Evolutionary conservation across 2,888 invertebrate species (phyloP).

Genomic region (Tuta absoluta): DNA sequence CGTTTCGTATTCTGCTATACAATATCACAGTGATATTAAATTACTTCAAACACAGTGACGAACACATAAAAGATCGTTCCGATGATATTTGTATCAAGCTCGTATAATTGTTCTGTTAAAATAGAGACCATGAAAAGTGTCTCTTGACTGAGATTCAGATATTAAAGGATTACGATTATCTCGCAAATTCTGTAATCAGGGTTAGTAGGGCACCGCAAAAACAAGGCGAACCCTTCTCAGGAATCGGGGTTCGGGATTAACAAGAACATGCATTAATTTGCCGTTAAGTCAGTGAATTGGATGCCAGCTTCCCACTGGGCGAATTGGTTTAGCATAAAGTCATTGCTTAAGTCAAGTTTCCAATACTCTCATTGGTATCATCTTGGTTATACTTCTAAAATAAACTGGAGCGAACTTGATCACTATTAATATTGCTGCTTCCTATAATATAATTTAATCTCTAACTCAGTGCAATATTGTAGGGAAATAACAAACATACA

Average conservation of each 20-base stretch:
- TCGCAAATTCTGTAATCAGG: conserved; percentile 3
- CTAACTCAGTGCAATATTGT: no score
- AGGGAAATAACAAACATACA: no score
- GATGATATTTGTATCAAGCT: no score
- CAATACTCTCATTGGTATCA: neutral
- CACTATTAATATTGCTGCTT: no score
- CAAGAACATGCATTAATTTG: conserved; percentile 19
- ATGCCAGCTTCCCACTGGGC: neutral
- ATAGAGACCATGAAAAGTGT: neutral
- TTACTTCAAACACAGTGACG: no score
- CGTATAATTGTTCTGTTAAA: no score
- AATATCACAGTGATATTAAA: no score
- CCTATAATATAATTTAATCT: no score
- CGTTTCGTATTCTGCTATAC: no score
- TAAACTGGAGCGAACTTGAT: no score
- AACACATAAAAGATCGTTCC: no score
- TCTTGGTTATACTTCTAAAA: neutral
- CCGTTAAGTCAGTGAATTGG: conserved; percentile 10
- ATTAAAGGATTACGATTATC: neutral
- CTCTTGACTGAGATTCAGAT: neutral
- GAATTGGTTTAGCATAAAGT: neutral
- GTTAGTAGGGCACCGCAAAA: conserved; percentile 6
- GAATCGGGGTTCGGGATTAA: conserved; percentile 4
- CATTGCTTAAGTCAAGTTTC: neutral
- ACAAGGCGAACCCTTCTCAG: conserved; percentile 15